These are phyloP conservation scores for Homarus gammarus DNA, from an alignment of 2,888 invertebrate genomes.

Conservation along the genomic window DNA sequence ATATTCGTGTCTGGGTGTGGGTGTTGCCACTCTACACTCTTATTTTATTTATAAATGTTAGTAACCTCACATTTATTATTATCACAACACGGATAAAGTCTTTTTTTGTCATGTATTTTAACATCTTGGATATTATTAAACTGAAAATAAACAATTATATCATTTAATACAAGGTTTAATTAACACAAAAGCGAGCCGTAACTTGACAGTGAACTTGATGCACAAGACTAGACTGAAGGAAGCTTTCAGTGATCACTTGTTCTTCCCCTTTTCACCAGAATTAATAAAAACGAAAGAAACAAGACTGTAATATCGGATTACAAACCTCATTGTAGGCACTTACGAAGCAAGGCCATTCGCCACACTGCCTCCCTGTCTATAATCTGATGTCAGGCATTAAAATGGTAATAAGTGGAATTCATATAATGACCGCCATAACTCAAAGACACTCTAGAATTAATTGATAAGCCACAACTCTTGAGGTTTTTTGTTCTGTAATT, in stretches of 20 bases:
- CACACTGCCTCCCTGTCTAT: constrained; percentile 29
- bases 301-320: constrained; percentile 3
- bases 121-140: no score
- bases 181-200: no score
- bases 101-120: no score
- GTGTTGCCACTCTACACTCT: not conserved
- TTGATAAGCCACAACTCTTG: constrained; percentile 54
- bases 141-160: no score
- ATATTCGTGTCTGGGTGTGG: not conserved
- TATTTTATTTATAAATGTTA: not conserved
- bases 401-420: constrained; percentile 61
- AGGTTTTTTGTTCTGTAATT: constrained; percentile 33
- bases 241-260: not conserved
- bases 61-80: not conserved
- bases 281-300: constrained; percentile 16
- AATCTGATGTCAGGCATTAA: constrained; percentile 46
- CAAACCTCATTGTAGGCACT: constrained; percentile 6
- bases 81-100: not conserved
- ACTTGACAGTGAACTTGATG: no score
- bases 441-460: constrained; percentile 53
- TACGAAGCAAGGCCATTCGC: constrained; percentile 28
- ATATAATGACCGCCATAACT: constrained; percentile 47
- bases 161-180: no score
- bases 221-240: not conserved
- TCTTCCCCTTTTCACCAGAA: not conserved